Percentiles rank a stretch among this genome's conserved stretches.
These are phyloP conservation scores for Eupristina koningsbergeri DNA, from an alignment of 1,140 invertebrate genomes.

Conservation along the genomic window DNA sequence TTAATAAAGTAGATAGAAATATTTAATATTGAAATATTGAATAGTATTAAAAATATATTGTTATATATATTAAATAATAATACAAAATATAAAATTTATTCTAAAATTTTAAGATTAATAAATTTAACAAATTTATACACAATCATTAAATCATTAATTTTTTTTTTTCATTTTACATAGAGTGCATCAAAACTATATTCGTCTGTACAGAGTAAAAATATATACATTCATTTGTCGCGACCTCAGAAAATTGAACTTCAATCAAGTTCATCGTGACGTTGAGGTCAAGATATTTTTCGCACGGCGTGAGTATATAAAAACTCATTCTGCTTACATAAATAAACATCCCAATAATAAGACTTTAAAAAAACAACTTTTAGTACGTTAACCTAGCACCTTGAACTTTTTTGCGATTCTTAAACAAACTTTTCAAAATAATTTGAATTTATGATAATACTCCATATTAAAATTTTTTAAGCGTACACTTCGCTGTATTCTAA, in stretches of 20 bases:
- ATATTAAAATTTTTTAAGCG: conserved; percentile 1
- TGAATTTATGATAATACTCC: background rate
- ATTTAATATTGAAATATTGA: too few relatives aligned
- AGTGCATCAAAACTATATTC: conserved; percentile 33
- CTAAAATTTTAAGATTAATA: too few relatives aligned
- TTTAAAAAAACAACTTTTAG: background rate
- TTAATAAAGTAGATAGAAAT: too few relatives aligned
- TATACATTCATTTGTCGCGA: background rate
- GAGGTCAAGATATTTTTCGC: conserved; percentile 1
- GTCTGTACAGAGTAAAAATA: background rate
- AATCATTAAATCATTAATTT: too few relatives aligned
- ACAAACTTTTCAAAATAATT: background rate
- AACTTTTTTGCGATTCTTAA: background rate
- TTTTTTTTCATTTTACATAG: background rate
- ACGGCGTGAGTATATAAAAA: background rate
- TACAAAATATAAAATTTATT: too few relatives aligned
- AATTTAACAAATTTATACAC: too few relatives aligned
- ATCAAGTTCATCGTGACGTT: conserved; percentile 22
- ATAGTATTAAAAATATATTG: too few relatives aligned
- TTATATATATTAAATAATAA: too few relatives aligned
- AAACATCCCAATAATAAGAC: background rate
- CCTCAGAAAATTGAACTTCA: conserved; percentile 47
- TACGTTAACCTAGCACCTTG: background rate
- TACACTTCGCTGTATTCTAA: background rate
- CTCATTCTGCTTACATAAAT: background rate